Evolutionary conservation across 2,797 vertebrate genomes (phyloP).

Genomic region (Masticophis lateralis): DNA sequence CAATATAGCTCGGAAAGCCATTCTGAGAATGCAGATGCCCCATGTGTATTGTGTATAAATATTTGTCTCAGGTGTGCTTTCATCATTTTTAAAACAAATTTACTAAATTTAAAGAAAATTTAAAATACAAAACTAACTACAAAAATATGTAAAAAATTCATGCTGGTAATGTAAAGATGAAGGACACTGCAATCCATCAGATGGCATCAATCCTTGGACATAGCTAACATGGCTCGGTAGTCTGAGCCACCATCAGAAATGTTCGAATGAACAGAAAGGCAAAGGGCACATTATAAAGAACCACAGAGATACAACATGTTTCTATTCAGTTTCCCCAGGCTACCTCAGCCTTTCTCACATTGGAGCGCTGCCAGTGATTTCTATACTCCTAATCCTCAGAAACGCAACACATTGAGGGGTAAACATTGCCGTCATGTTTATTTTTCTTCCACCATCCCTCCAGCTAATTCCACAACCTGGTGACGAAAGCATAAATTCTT

Average conservation of each 20-base stretch:
- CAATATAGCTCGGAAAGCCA: background rate
- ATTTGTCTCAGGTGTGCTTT: background rate
- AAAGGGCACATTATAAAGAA: background rate
- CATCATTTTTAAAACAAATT: background rate
- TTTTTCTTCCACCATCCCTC: background rate
- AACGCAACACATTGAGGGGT: background rate
- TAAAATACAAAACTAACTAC: background rate
- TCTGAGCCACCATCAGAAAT: background rate
- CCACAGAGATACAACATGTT: background rate
- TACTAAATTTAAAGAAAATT: background rate
- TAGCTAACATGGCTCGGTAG: background rate
- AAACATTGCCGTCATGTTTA: background rate
- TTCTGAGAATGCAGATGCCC: background rate
- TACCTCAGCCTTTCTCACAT: background rate
- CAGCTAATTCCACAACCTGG: conserved; percentile 24
- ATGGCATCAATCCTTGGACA: background rate
- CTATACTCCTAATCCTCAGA: background rate
- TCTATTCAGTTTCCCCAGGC: background rate
- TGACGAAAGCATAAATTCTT: conserved; percentile 15
- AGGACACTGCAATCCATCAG: background rate
- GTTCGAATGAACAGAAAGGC: background rate
- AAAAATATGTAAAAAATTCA: background rate
- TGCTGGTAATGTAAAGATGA: background rate
- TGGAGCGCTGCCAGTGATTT: background rate
- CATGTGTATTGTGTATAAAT: background rate